phyloP scores from a whole-genome alignment of 2,113 vertebrate species.

The Silurus asotus region DNA sequence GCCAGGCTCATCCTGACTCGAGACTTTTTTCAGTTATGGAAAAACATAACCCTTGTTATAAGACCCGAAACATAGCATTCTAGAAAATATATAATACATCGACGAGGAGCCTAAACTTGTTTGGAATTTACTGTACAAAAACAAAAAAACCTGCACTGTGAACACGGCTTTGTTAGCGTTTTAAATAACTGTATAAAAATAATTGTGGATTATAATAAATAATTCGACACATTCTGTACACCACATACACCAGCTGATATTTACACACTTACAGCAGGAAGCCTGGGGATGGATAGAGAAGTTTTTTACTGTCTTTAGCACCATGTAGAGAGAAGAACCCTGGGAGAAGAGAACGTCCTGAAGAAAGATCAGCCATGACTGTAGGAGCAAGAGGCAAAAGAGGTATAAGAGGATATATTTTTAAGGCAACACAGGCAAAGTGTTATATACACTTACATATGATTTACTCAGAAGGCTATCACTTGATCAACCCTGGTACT shows the following conservation, averaged over 20 bases:
- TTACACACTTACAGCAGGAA: conserved; percentile 65
- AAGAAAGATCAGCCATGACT: not conserved
- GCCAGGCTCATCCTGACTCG: not conserved
- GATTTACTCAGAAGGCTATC: not conserved
- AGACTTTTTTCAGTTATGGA: not conserved
- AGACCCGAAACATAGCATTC: not conserved
- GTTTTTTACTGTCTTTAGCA: conserved; percentile 59
- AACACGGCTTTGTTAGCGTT: conserved; percentile 33
- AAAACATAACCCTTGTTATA: not conserved
- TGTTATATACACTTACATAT: not conserved
- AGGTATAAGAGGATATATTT: not conserved
- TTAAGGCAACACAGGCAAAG: not conserved
- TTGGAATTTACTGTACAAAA: not conserved
- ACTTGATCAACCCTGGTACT: not conserved
- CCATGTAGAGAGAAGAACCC: conserved; percentile 43
- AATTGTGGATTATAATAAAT: conserved; percentile 73
- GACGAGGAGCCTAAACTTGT: not conserved
- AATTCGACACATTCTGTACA: conserved; percentile 68
- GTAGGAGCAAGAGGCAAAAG: not conserved
- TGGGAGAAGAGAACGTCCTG: not conserved
- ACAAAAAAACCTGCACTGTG: not conserved
- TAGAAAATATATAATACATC: not conserved
- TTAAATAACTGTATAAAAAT: conserved; percentile 67
- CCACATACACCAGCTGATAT: conserved; percentile 65
- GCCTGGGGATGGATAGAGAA: conserved; percentile 40